Evolutionary conservation across 2,113 vertebrate genomes (phyloP).

Genomic region (Fulmarus glacialis): DNA sequence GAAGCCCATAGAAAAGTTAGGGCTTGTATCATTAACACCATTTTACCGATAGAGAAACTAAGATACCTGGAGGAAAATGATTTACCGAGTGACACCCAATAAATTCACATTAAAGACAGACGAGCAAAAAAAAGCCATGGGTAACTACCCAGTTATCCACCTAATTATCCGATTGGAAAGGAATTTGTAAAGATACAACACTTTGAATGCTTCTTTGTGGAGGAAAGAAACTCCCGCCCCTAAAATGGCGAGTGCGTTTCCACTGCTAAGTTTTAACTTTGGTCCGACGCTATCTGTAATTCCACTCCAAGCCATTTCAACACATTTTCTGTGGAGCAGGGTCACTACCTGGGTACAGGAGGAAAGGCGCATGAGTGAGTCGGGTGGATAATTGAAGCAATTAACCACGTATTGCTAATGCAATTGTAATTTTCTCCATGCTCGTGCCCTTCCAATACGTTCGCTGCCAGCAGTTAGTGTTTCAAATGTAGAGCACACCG

Average conservation of each 20-base stretch:
- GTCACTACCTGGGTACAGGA: rapidly evolving
- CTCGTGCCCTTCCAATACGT: rapidly evolving
- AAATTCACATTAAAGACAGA: not conserved
- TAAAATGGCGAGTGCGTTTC: rapidly evolving
- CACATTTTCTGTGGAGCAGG: not conserved
- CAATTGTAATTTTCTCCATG: not conserved
- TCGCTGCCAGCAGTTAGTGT: not conserved
- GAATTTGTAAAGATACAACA: not conserved
- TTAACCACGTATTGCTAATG: not conserved
- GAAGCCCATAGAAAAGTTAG: not conserved
- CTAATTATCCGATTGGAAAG: rapidly evolving
- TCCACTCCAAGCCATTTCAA: not conserved
- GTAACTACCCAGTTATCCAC: not conserved
- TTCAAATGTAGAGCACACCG: not conserved
- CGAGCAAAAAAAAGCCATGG: not conserved
- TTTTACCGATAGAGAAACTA: not conserved
- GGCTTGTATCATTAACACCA: not conserved
- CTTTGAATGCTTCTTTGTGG: not conserved
- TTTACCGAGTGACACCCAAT: not conserved
- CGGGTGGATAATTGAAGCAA: not conserved
- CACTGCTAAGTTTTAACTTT: not conserved
- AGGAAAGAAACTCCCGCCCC: not conserved
- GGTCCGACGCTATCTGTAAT: rapidly evolving
- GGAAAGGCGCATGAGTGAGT: rapidly evolving
- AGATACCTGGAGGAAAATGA: not conserved